Evolutionary conservation across 1,140 invertebrate genomes (phyloP), one percentile per base, ranked within the genome.

Genomic region (Drosophila cardini): DNA sequence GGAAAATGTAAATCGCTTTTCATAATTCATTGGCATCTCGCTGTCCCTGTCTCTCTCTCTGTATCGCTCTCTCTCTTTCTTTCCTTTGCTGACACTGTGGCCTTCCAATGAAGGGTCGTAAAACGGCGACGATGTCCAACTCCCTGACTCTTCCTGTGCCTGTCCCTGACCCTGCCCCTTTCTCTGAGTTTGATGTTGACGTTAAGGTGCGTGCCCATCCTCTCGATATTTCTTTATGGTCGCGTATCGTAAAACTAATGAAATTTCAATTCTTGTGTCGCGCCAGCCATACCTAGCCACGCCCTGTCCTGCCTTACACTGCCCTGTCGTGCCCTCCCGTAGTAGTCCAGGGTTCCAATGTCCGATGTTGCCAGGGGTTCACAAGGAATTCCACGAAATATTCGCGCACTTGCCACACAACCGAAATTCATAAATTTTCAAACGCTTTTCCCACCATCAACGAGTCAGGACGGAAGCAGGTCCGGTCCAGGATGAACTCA

Each of bases 241-340:
- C 55, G 68, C 58, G 53, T 60, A 70, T 89, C 85, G 77, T 87
- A 84, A 87, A 87, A 87, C 80, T 90, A 87, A 87, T 87, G 84
- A 87, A 90, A 90, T 84, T 87, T 87, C 84, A 78, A 87, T 89
- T 87, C 84, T 67, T 46, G 69, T 78, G 85, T 72, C 84, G 84
- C 84, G 84, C 69, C 84, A 79, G 53, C 38, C 21, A 61, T 3
- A 15, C 32, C 9, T 11, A 11, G 13, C 16, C 63, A 26, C 48
- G 36, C 53, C 60, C 30, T 79, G 50, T 26, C 38, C 45, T 15
- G n/a, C n/a, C n/a, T n/a, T n/a, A n/a, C n/a, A n/a, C n/a, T 18
- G 11, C 13, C 38, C 36, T 40, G 56, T 38, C 36, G 1, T 0
- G 9, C 38, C 16, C 38, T 40, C 40, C 21, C 38, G n/a, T 7